A percentile compares a stretch with the other conserved stretches of the same genome.
These are phyloP conservation scores for Uloborus diversus DNA, from an alignment of 1,140 invertebrate species.

Conservation along the genomic window DNA sequence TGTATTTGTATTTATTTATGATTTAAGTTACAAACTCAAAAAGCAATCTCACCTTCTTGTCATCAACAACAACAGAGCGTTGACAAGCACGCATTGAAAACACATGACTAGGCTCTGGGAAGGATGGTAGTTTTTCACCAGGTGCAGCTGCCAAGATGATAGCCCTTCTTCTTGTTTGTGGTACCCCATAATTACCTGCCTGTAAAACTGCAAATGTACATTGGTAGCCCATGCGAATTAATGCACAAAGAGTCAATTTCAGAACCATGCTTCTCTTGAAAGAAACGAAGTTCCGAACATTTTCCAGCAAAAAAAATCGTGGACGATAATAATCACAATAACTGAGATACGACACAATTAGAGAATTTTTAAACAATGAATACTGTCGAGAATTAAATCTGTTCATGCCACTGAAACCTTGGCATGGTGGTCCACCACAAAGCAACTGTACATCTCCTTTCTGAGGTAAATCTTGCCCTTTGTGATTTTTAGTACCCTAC, in stretches of 20 bases:
- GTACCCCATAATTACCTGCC: constrained; percentile 86
- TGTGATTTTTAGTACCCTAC: constrained; percentile 69
- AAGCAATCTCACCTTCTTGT: constrained; percentile 67
- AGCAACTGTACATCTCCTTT: constrained; percentile 85
- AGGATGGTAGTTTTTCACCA: constrained; percentile 79
- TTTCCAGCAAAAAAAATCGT: constrained; percentile 85
- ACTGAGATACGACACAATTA: constrained; percentile 84
- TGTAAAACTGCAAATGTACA: constrained; percentile 87
- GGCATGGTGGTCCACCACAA: constrained; percentile 90
- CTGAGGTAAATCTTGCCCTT: constrained; percentile 75
- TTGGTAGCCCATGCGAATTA: constrained; percentile 87
- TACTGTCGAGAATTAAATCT: constrained; percentile 87
- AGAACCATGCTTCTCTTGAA: constrained; percentile 83
- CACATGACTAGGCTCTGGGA: constrained; percentile 82
- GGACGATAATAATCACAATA: constrained; percentile 89
- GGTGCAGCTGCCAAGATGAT: constrained; percentile 87
- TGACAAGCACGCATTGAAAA: constrained; percentile 79
- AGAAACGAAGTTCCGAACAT: constrained; percentile 85
- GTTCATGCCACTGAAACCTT: constrained; percentile 92
- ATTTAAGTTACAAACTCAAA: too few species aligned
- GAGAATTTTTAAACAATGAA: constrained; percentile 83
- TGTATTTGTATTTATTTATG: too few species aligned
- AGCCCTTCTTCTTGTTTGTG: constrained; percentile 81
- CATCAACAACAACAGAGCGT: constrained; percentile 78
- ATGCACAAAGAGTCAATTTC: constrained; percentile 80